phyloP scores from a whole-genome alignment of 2,888 invertebrate genomes.

The Cerastoderma edule region DNA sequence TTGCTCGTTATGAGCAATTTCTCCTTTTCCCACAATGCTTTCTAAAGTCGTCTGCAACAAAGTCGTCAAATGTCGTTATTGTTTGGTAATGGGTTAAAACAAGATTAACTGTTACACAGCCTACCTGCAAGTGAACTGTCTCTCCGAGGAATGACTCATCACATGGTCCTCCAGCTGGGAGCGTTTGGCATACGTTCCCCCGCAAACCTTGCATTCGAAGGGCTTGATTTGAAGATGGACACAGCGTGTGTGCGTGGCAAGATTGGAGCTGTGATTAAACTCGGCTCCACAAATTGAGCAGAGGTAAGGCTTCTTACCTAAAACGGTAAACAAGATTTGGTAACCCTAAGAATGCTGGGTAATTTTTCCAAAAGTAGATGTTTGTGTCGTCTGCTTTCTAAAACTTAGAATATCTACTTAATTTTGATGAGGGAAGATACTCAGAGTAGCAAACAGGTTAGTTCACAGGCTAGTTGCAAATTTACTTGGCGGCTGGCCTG shows the following conservation, averaged over 20 bases:
- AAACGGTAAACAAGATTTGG: constrained; percentile 5
- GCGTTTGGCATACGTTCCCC: constrained; percentile 36
- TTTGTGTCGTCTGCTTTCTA: too few relatives aligned
- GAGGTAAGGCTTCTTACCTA: constrained; percentile 51
- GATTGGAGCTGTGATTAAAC: constrained; percentile 54
- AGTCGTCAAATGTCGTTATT: neutral
- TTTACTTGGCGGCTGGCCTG: too few relatives aligned
- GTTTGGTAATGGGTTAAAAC: constrained; percentile 1
- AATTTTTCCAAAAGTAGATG: too few relatives aligned
- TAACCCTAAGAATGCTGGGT: neutral
- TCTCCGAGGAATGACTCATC: constrained; percentile 47
- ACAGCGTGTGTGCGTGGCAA: constrained; percentile 51
- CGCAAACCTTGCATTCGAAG: constrained; percentile 39
- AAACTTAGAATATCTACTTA: too few relatives aligned
- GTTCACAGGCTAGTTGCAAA: too few relatives aligned
- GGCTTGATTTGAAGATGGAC: constrained; percentile 52
- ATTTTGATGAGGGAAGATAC: too few relatives aligned
- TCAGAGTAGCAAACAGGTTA: too few relatives aligned
- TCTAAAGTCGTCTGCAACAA: constrained; percentile 1
- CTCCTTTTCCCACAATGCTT: neutral
- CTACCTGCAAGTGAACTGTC: constrained; percentile 50
- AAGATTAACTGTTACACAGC: too few relatives aligned
- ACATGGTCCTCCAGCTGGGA: constrained; percentile 51
- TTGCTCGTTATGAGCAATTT: neutral
- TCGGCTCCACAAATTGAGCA: constrained; percentile 58